Base-by-base conservation (phyloP, 2,113 vertebrate species). In the Perognathus longimembris region DNA sequence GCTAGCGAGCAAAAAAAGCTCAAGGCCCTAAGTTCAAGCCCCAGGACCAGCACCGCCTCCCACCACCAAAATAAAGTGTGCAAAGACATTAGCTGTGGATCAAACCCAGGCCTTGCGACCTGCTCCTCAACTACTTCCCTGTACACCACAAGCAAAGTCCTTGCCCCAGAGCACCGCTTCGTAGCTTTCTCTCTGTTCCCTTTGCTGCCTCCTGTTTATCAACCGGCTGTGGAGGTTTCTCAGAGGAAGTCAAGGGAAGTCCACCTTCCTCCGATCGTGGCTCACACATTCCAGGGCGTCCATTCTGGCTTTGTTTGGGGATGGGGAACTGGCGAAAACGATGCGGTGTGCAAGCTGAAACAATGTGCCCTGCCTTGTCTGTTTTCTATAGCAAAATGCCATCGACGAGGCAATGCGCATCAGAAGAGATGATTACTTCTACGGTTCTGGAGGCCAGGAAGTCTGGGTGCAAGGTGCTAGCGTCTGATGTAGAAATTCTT, bases 221-320 rank as follows among this genome's bases (percentile, higher is more conserved):
- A 93, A 90, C 5, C 40, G 64, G 36, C 5, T 63, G 0, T 71
- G 94, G 81, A 30, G 3, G 93, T 89, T 73, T 89, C 73, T 61
- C 11, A 54, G 61, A 83, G 36, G 81, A 83, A 34, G 79, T 26
- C 6, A 30, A 34, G 40, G 6, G 91, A 82, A 89, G 75, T 57
- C 36, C 50, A 32, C 92, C 61, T 78, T 77, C 54, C 74, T 76
- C 90, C 89, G 93, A 61, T 0, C 14, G 67, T 24, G 21, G 26
- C 54, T 74, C 0, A 69, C 59, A 74, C 69, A 67, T 7, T 81
- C 32, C 34, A 50, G 21, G 30, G 3, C 74, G 22, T 10, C 17
- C 14, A 1, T 12, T 42, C 34, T 93, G 1, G 0, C 50, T 54
- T 71, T 28, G 0, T 22, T 24, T 20, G 20, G 11, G 17, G 32